Evolutionary conservation across 2,888 invertebrate genomes (phyloP), one percentile per base, ranked within the genome.

Genomic region (Mythimna loreyi): DNA sequence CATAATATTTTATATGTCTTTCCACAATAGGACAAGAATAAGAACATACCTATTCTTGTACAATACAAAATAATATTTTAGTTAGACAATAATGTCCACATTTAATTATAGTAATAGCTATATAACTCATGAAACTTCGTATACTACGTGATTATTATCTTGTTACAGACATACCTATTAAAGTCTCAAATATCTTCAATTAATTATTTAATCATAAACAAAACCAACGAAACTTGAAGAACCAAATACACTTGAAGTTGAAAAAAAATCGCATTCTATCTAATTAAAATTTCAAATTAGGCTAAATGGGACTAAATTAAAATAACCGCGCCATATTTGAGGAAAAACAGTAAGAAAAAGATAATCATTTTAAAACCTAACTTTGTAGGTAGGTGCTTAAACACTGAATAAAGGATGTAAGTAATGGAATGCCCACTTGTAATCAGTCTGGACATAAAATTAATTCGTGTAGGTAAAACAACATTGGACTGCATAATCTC

Each of bases 271-370:
- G 19, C 30, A 25, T 70, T 55, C 55, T 40, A 30, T 47, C 40
- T 21, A 52, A 73, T 80, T 77, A 56, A 13, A 60, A 73, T 69
- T 74, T 77, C 50, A 74, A 72, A 80, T 80, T 57, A 72, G 16
- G 2, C 19, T 23, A 43, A 66, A 63, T 50, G 50, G 36, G 49
- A 67, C 68, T 71, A 67, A 40, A 73, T 71, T 67, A 63, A 57
- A 67, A 62, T 52, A 49, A 59, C 40, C n/a, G 7, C 61, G 36
- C 3, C 52, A 61, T 72, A 60, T 52, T 33, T 43, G 28, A 23
- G 23, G 56, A 36, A 47, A 56, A 57, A 52, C 25, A 7, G 19
- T 36, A 40, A 5, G 40, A 57, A 62, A 62, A 52, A 9, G 19
- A 19, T 25, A 52, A 16, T 45, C 9, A n/a, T 40, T 57, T 57